Evolutionary conservation across 2,797 vertebrate genomes (phyloP), one percentile per base, ranked within the genome.

Genomic region (Enteromius treurensis): DNA sequence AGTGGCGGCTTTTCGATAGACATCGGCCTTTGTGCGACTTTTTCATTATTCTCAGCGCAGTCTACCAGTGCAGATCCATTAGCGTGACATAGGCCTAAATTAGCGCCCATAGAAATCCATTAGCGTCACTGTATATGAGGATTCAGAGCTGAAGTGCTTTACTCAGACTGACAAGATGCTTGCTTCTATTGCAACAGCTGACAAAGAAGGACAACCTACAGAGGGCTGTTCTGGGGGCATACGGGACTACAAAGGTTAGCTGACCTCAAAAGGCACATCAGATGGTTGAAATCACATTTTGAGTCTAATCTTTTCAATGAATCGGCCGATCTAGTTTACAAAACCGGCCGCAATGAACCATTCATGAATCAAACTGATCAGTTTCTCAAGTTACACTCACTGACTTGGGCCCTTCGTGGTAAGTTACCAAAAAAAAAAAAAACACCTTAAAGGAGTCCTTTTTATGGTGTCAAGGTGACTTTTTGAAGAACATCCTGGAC

Each of bases 11-110:
- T 26, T 65, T 83, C 40, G 1, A 79, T 77, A 78, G 49, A 75
- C 77, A 40, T 40, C 17, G 10, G 69, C 81, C 78, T 69, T 84
- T 84, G 70, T 84, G n/a, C 68, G 8, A 10, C 68, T 62, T 78
- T 77, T 83, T 81, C 78, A 84, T 79, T 80, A 73, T 86, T 74
- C 64, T 69, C 71, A 42, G 37, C 78, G 64, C 84, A 86, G 49
- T 53, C 70, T 58, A 49, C 60, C 29, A 79, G 26, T 32, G 58
- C 81, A 85, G 34, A 81, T 65, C 82, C 75, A 82, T 82, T 79
- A 76, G 70, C 29, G 55, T 78, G 75, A 82, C 84, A 86, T 55
- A 62, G 71, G 67, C 14, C 71, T 60, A 71, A 80, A 85, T 86
- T 80, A 85, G 77, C 29, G 14, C 17, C 75, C 60, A 69, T 37